These are phyloP conservation scores for Chelonus insularis DNA, from an alignment of 1,140 invertebrate species.

Conservation along the genomic window DNA sequence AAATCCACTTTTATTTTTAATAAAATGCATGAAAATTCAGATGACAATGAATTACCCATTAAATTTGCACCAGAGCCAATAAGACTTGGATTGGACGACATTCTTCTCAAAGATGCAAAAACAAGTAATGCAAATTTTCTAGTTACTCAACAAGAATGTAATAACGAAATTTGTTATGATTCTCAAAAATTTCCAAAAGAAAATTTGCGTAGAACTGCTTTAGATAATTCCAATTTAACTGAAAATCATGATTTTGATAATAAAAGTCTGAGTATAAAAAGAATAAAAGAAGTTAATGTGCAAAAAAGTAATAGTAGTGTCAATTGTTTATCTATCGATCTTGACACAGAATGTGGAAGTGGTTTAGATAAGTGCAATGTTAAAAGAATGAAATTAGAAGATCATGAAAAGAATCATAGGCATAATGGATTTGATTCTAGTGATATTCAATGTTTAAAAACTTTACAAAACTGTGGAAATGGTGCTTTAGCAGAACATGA, in stretches of 20 bases:
- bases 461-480: conserved; percentile 44
- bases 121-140: conserved; percentile 69
- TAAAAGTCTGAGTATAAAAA: conserved; percentile 54
- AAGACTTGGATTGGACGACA: conserved; percentile 55
- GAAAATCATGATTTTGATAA: conserved; percentile 59
- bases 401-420: conserved; percentile 57
- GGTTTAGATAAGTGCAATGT: conserved; percentile 55
- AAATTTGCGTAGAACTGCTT: conserved; percentile 44
- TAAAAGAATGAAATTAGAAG: conserved; percentile 58
- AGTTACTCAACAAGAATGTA: conserved; percentile 59
- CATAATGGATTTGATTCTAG: conserved; percentile 38
- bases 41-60: conserved; percentile 3
- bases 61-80: conserved; percentile 23
- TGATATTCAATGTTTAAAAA: conserved; percentile 39
- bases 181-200: conserved; percentile 68
- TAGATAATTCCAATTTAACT: conserved; percentile 55
- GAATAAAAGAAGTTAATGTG: conserved; percentile 60
- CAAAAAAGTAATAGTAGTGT: conserved; percentile 46
- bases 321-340: conserved; percentile 45
- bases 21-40: conserved; percentile 40
- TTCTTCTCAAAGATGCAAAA: conserved; percentile 68
- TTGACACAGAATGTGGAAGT: conserved; percentile 49
- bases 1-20: conserved; percentile 51
- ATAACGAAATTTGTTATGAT: conserved; percentile 65
- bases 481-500: conserved; percentile 48